A percentile compares a stretch with the other conserved stretches of the same genome.
Evolutionary conservation across 1,140 invertebrate genomes (phyloP).

Genomic region (Drosophila miranda): DNA sequence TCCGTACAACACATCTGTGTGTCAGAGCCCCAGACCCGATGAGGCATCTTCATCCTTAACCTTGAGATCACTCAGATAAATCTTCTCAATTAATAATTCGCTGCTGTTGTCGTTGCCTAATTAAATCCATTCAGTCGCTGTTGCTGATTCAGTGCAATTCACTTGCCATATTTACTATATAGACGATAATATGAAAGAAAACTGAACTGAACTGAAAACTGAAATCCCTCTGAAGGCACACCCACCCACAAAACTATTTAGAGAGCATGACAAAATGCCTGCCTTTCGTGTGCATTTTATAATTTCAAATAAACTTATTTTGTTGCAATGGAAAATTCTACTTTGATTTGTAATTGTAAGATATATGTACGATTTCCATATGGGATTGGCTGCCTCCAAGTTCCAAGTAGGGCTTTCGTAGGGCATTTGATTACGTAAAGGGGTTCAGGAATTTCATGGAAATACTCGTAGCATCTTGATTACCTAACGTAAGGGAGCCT

Average conservation of each 20-base stretch:
- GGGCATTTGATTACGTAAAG: too few relatives aligned
- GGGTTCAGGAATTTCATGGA: too few relatives aligned
- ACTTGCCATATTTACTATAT: conserved; percentile 21
- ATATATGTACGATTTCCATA: too few relatives aligned
- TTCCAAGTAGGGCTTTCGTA: too few relatives aligned
- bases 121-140: conserved; percentile 45
- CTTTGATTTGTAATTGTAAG: too few relatives aligned
- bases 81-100: conserved; percentile 45
- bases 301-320: too few relatives aligned
- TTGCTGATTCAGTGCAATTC: conserved; percentile 42
- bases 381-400: too few relatives aligned
- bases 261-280: too few relatives aligned
- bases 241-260: conserved; percentile 6
- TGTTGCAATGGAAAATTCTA: too few relatives aligned
- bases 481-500: too few relatives aligned
- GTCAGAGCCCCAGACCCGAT: conserved; percentile 7
- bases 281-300: too few relatives aligned
- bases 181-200: conserved; percentile 40
- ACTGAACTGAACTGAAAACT: conserved; percentile 8
- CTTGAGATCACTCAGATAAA: conserved; percentile 17
- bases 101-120: conserved; percentile 18
- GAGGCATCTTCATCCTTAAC: conserved; percentile 24
- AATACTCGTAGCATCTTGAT: too few relatives aligned
- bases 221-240: conserved; percentile 6
- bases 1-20: conserved; percentile 15